Base-by-base conservation (phyloP, 2,797 vertebrate genomes). In the Microctenopoma lineatum region DNA sequence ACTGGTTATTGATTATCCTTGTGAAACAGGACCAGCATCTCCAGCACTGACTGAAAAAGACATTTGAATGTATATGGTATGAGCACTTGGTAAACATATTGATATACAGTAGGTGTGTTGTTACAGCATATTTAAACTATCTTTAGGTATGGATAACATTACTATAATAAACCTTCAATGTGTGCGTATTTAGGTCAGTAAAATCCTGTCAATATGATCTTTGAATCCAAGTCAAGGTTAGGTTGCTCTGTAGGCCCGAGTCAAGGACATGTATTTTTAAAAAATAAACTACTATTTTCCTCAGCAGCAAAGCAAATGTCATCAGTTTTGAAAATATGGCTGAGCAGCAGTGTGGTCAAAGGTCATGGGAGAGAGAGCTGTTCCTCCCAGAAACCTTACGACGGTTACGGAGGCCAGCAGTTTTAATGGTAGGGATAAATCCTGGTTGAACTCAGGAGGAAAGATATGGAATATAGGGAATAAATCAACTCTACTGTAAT, bases 321-420 rank as follows among this genome's bases (percentile, higher is more conserved):
- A 84, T 63, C 63, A 29, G 66, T 60, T 18, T 66, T 83, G 65
- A 64, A 84, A 80, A 77, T 64, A 59, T 65, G 69, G 55, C 73
- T 10, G 55, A 60, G 69, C 52, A n/a, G 70, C 52, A 73, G 51
- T 27, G 60, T n/a, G 63, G 75, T 80, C 74, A 76, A 42, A 65
- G 70, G 78, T 77, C 81, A 71, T 2, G 4, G 42, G 54, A 25
- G 58, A 60, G 58, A 60, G 21, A 44, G 29, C 29, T 59, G 9
- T 60, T 65, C 51, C 54, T 10, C 0, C 7, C 53, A 29, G 2
- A 68, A 70, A 47, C 16, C 4, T 73, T 63, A 73, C 67, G 70
- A 59, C 56, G 57, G 41, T 61, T 26, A 54, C 42, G 51, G 62
- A 78, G 62, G 59, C 53, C 55, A 62, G 53, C 62, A 53, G 61